Conservation (phyloP, 92 coral and sea anemone species). For the Muricea muricata region DNA sequence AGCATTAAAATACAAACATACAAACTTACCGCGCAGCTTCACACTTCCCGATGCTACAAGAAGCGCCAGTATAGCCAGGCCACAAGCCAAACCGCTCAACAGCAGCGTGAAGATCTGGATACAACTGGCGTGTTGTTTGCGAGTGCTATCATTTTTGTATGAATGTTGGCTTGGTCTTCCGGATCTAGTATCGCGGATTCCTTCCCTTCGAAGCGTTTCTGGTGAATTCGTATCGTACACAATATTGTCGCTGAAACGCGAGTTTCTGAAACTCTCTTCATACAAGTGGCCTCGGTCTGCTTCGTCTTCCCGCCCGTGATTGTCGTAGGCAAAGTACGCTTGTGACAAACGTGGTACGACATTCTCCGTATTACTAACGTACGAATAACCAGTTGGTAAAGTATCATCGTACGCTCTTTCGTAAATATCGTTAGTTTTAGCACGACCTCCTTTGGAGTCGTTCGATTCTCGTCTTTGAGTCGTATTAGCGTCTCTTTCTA, state of each 20-base stretch:
- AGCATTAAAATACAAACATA: background rate
- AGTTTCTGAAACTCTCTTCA: background rate
- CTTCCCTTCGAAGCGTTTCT: background rate
- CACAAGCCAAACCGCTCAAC: background rate
- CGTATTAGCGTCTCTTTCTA: background rate
- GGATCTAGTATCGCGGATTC: background rate
- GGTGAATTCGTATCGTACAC: background rate
- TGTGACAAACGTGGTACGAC: background rate
- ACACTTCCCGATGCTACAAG: background rate
- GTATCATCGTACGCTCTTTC: background rate
- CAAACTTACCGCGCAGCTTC: background rate
- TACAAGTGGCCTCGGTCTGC: background rate
- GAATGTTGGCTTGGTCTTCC: background rate
- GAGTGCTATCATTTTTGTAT: background rate
- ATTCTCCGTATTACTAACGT: background rate
- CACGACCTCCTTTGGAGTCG: background rate
- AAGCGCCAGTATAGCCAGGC: background rate
- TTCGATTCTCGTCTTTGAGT: background rate
- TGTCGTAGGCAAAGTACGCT: background rate
- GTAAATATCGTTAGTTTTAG: background rate
- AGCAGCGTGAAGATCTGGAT: background rate
- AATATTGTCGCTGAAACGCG: slow-evolving; percentile 1
- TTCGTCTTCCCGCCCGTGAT: background rate
- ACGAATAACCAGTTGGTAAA: background rate
- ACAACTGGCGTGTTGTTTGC: background rate